phyloP scores from a whole-genome alignment of 1,140 invertebrate species.

The Neotoxoptera formosana region DNA sequence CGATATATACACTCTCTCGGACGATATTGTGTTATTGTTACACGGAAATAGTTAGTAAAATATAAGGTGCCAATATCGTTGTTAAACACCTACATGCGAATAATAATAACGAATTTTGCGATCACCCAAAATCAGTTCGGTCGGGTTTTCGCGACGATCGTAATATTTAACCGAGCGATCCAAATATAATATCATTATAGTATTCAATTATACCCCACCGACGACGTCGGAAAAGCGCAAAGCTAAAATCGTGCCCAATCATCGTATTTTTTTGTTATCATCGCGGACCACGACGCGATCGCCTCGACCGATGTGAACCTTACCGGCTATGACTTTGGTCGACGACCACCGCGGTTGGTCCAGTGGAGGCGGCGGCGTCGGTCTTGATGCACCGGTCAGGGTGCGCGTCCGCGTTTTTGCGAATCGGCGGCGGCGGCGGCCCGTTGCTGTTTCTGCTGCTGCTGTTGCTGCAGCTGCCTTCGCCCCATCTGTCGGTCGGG shows the following conservation, averaged over 20 bases:
- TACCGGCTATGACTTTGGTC: neutral
- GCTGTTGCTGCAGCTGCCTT: neutral
- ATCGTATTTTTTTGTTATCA: neutral
- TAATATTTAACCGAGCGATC: neutral
- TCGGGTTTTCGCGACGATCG: neutral
- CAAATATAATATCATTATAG: neutral
- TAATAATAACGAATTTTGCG: no score
- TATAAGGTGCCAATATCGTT: no score
- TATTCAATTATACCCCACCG: neutral
- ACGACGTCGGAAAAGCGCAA: neutral
- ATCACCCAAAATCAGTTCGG: neutral
- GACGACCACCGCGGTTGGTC: neutral
- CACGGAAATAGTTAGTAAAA: neutral
- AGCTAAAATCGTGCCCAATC: neutral
- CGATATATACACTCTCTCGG: neutral
- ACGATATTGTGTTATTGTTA: neutral
- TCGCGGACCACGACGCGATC: neutral
- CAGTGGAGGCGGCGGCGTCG: neutral
- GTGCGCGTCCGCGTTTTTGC: neutral
- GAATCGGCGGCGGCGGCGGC: neutral
- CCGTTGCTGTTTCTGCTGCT: neutral
- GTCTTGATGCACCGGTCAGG: neutral
- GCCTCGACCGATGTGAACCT: neutral
- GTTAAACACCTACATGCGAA: no score
- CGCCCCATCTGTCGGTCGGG: neutral